A percentile compares a stretch with the other conserved stretches of the same genome.
Evolutionary conservation across 2,888 invertebrate species (phyloP).

Genomic region (Thymelicus acteon): DNA sequence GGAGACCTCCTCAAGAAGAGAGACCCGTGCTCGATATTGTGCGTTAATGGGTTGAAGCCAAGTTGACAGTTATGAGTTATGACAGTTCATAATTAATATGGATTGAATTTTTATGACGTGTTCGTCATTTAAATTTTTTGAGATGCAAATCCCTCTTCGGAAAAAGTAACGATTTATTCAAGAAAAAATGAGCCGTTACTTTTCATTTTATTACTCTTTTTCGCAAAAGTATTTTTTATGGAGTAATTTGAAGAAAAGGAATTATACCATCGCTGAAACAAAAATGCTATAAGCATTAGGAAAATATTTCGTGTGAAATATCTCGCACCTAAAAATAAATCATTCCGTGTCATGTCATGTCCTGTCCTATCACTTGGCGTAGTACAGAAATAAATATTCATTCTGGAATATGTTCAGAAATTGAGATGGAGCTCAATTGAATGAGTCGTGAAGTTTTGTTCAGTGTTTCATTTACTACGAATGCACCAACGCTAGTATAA

Average conservation of each 20-base stretch:
- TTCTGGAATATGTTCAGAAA: conserved; percentile 6
- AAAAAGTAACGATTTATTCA: no score
- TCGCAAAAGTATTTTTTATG: background rate
- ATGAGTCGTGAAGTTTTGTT: conserved; percentile 8
- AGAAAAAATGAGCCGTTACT: no score
- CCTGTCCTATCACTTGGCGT: conserved; percentile 27
- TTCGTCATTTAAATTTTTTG: no score
- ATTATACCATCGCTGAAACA: background rate
- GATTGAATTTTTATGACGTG: no score
- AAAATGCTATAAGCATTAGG: background rate
- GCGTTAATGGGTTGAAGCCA: no score
- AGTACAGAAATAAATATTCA: conserved; percentile 25
- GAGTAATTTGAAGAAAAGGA: background rate
- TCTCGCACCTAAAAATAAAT: conserved; percentile 29
- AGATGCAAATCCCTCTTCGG: no score
- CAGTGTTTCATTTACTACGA: background rate
- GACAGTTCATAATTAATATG: no score
- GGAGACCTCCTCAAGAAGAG: no score
- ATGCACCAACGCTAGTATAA: no score
- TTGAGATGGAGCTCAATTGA: no score
- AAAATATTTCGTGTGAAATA: conserved; percentile 8
- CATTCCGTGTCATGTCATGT: conserved; percentile 34
- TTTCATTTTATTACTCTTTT: background rate
- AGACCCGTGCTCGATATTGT: no score
- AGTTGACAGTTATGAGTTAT: no score